A percentile compares a stretch with the other conserved stretches of the same genome.
Evolutionary conservation across 2,888 invertebrate species (phyloP).

Genomic region (Entomobrya proxima): DNA sequence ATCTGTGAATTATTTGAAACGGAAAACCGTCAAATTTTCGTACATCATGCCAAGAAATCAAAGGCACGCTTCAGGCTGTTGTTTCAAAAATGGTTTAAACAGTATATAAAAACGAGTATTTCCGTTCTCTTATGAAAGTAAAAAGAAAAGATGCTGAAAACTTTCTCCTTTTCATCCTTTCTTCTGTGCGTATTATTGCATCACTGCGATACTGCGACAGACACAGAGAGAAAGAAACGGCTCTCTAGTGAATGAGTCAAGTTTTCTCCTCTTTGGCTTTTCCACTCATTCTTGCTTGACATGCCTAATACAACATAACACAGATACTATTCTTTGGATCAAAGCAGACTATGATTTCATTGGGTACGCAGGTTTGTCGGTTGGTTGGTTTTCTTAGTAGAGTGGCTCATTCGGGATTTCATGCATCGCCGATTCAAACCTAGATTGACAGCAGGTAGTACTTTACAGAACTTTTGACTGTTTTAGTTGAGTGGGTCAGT

Average conservation of each 20-base stretch:
- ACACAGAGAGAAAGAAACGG: neutral
- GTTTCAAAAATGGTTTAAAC: neutral
- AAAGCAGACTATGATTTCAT: neutral
- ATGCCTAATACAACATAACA: neutral
- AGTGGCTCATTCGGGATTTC: no score
- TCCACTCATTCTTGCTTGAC: neutral
- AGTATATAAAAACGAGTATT: neutral
- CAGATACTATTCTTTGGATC: neutral
- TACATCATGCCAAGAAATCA: neutral
- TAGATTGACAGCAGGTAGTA: no score
- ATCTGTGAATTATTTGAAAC: no score
- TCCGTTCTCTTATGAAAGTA: neutral
- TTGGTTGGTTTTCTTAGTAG: neutral
- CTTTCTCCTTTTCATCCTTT: neutral
- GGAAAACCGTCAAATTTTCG: no score
- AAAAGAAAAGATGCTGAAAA: neutral
- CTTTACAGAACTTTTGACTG: no score
- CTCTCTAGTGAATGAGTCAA: constrained; percentile 49
- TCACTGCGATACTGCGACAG: neutral
- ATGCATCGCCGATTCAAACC: no score
- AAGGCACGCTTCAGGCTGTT: neutral
- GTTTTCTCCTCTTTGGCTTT: neutral
- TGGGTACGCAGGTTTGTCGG: neutral
- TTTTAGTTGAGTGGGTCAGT: no score
- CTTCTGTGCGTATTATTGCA: neutral